Evolutionary conservation across 37 sponge, comb jelly and placozoan species (phyloP), one percentile per base, ranked within the genome.

Genomic region (Diacarnus erythraeanus): DNA sequence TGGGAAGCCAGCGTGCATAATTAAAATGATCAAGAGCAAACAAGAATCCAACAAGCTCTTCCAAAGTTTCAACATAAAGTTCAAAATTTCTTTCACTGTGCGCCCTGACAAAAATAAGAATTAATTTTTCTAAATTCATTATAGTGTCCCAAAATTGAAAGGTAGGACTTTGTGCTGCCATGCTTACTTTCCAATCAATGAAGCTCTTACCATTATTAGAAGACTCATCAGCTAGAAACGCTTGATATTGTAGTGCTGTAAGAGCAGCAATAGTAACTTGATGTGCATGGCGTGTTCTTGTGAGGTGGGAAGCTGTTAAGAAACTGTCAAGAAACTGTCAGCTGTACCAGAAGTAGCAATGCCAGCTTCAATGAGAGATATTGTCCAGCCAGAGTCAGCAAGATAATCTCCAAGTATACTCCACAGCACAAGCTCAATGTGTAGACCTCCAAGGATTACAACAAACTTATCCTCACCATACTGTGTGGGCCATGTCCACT

Each of bases 61-160:
- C 17, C 60, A 59, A 54, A 60, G 61, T 5, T 25, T 60, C 61
- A 4, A 25, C 61, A 60, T 60, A 60, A 5, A 60, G 61, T 3
- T 6, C n/a, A 17, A 60, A 60, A 60, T 60, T 25, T 6, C 23
- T 60, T 60, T 60, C 61, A 26, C 61, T 6, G 23, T 60, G 61
- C 9, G 61, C 61, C 5, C 23, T 18, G 4, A 25, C 35, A 25
- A 60, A 60, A 5, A 25, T 60, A 25, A 60, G 61, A 26, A 20
- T 60, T 3, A 60, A 25, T 4, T n/a, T 20, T 60, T 60, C 27
- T n/a, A 60, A n/a, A 5, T 6, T 60, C n/a, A n/a, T n/a, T n/a
- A n/a, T n/a, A n/a, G n/a, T 54, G 56, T 60, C 61, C 61, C 61
- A 60, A 25, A n/a, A 60, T 25, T 26, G 61, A 25, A 60, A 60